Evolutionary conservation across 2,888 invertebrate species (phyloP).

Genomic region (Ennomos quercinarius): DNA sequence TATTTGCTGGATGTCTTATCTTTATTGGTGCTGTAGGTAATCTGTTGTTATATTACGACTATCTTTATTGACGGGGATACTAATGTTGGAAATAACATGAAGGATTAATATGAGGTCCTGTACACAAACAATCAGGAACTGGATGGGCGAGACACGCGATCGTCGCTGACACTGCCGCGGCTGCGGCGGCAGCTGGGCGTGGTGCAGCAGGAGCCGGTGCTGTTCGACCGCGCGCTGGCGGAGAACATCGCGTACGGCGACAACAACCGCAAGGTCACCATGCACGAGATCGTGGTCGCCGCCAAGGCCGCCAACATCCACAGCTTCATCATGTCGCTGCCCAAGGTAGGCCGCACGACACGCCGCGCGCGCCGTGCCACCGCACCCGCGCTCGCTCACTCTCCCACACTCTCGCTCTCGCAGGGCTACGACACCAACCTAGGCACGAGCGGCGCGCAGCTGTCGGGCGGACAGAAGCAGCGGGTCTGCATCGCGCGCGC

Average conservation of each 20-base stretch:
- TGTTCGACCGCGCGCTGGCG: constrained; percentile 92
- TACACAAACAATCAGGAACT: constrained; percentile 63
- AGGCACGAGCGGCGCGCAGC: constrained; percentile 88
- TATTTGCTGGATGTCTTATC: too few relatives aligned
- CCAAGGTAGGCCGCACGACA: constrained; percentile 83
- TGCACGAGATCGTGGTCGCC: constrained; percentile 90
- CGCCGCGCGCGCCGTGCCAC: not conserved
- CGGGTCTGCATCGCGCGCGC: constrained; percentile 91
- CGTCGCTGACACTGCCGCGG: constrained; percentile 86
- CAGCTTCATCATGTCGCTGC: constrained; percentile 89
- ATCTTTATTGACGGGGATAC: too few relatives aligned
- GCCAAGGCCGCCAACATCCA: constrained; percentile 93
- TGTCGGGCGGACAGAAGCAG: constrained; percentile 91
- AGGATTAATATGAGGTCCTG: too few relatives aligned
- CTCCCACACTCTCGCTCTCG: not conserved
- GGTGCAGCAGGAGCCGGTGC: constrained; percentile 93
- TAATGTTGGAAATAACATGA: too few relatives aligned
- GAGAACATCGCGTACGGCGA: constrained; percentile 96
- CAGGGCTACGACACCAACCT: constrained; percentile 88
- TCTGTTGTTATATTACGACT: too few relatives aligned
- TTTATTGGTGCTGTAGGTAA: too few relatives aligned
- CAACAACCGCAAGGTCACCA: constrained; percentile 87
- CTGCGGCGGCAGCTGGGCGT: constrained; percentile 91
- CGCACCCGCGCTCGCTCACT: not conserved
- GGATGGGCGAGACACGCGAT: constrained; percentile 85